Evolutionary conservation across 2,797 vertebrate genomes (phyloP).

Genomic region (Sebastes variabilis): DNA sequence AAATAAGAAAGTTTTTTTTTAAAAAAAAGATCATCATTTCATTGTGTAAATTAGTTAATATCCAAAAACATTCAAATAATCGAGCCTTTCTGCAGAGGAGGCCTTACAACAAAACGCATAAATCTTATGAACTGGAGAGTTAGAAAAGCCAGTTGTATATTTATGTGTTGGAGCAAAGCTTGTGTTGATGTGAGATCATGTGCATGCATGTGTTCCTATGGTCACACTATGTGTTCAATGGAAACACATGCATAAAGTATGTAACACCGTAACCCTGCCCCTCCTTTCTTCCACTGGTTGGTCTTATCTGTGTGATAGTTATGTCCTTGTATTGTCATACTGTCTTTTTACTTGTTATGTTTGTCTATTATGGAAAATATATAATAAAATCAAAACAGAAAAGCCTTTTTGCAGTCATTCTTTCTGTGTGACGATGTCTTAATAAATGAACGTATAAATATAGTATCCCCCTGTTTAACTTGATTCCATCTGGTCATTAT

Average conservation of each 20-base stretch:
- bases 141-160: not conserved
- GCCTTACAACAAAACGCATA: no score
- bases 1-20: not conserved
- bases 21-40: not conserved
- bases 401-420: not conserved
- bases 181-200: not conserved
- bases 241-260: not conserved
- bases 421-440: not conserved
- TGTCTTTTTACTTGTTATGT: not conserved
- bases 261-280: not conserved
- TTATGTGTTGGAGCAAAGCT: not conserved
- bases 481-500: not conserved
- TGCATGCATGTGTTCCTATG: not conserved
- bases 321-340: not conserved
- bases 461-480: not conserved
- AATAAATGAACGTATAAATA: not conserved
- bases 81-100: not conserved
- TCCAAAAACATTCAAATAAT: not conserved
- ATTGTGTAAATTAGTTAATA: not conserved
- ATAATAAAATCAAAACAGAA: not conserved
- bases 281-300: not conserved
- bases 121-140: not conserved
- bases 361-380: not conserved
- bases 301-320: not conserved
- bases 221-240: not conserved